Conservation (phyloP, 37 sponge, comb jelly and placozoan species). For the Dysidea cf. avara region DNA sequence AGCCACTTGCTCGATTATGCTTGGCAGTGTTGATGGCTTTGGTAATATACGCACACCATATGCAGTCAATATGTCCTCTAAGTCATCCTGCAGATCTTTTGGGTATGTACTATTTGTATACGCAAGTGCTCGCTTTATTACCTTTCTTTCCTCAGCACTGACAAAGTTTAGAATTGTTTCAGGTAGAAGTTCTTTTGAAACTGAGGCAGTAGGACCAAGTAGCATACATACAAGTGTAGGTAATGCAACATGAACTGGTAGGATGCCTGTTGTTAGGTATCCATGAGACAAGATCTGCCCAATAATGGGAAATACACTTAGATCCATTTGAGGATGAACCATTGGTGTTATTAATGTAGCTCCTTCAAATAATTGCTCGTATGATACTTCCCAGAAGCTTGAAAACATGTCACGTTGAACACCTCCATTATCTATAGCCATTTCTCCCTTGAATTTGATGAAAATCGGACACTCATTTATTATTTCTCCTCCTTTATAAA, state of each 20-base stretch:
- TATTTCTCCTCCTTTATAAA: slow-evolving; percentile 14
- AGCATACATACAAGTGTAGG: slow-evolving; percentile 12
- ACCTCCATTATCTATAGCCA: slow-evolving; percentile 20
- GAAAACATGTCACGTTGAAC: slow-evolving; percentile 40
- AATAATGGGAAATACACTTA: slow-evolving; percentile 2
- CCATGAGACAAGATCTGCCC: slow-evolving; percentile 25
- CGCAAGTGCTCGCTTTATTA: neutral
- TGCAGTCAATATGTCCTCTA: no score
- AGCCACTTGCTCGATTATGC: slow-evolving; percentile 8
- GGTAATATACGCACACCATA: slow-evolving; percentile 13
- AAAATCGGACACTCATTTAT: slow-evolving; percentile 18
- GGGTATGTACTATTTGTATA: neutral
- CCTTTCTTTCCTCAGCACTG: neutral
- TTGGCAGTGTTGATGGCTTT: neutral
- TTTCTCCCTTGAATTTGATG: slow-evolving; percentile 20
- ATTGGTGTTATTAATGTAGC: slow-evolving; percentile 11
- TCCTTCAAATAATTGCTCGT: slow-evolving; percentile 9
- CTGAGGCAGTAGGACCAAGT: neutral
- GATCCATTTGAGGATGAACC: slow-evolving; percentile 13
- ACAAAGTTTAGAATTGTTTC: slow-evolving; percentile 11
- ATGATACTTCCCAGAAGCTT: slow-evolving; percentile 19
- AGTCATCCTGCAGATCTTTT: neutral
- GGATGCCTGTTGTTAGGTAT: slow-evolving; percentile 8
- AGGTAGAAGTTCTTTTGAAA: neutral
- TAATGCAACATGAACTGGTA: slow-evolving; percentile 16